Evolutionary conservation across 1,140 invertebrate genomes (phyloP), one percentile per base, ranked within the genome.

Genomic region (Pteromalus puparum): DNA sequence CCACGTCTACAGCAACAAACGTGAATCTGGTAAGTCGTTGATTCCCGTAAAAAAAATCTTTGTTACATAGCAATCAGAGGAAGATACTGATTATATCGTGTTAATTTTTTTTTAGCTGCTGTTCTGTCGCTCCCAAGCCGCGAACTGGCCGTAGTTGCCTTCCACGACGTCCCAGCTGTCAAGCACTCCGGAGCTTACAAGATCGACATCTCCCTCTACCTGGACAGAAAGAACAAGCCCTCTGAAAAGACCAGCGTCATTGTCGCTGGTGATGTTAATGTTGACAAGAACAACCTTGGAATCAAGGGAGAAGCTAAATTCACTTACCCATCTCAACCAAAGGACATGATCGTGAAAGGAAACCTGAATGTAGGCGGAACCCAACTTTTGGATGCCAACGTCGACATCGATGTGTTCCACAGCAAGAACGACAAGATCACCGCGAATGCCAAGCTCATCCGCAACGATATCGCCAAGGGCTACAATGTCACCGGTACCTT

Each of bases 221-320:
- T 96, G 18, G 95, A 97, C 90, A 96, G 96, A 88, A 94, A 95
- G 83, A 94, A 94, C 79, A 94, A 95, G 68, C 96, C 96, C 0
- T 93, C 95, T 34, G 94, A 95, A 18, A 96, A 95, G 88, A 94
- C 95, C 2, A 92, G 92, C 10, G 85, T 95, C 0, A 89, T 91
- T 18, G 91, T 94, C 28, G 90, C 83, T 61, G 90, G 94, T 15
- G 94, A 95, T 81, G 82, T 94, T 0, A 91, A 92, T 42, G 88
- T 91, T 34, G 93, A 95, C 3, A 91, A 93, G 38, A 91, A 94
- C 65, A 86, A 91, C 5, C 86, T 94, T 26, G 93, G 92, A 9
- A 84, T 94, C 1, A 92, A 91, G 7, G 94, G 94, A 7, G 94
- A 95, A 83, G 86, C 95, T 0, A 95, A 94, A 88, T 94, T 96